Evolutionary conservation across 1,140 invertebrate genomes (phyloP).

Genomic region (Aleiodes sp.): DNA sequence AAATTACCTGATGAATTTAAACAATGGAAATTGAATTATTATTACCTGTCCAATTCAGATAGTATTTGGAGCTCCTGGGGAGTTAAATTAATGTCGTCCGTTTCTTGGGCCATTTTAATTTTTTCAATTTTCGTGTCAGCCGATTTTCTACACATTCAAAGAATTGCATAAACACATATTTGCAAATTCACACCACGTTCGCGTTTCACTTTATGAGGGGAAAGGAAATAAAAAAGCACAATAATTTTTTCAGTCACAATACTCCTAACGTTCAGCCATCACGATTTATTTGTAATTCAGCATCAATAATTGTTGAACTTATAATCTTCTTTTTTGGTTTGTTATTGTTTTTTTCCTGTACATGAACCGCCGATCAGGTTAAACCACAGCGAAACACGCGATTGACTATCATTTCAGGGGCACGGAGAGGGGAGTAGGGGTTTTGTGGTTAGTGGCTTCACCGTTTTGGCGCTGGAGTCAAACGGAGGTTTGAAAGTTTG

Average conservation of each 20-base stretch:
- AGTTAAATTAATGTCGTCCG: constrained; percentile 70
- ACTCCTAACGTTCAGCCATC: not conserved
- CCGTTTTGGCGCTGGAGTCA: not conserved
- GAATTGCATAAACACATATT: constrained; percentile 34
- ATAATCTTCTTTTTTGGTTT: constrained; percentile 23
- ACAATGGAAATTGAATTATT: constrained; percentile 18
- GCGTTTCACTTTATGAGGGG: no score
- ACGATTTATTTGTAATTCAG: constrained; percentile 25
- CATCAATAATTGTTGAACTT: not conserved
- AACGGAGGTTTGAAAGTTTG: no score
- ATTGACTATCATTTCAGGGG: constrained; percentile 41
- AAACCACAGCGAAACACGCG: constrained; percentile 45
- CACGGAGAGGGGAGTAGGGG: not conserved
- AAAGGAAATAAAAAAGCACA: no score
- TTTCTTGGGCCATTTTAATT: constrained; percentile 69
- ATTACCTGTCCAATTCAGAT: constrained; percentile 85
- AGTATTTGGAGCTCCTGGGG: constrained; percentile 82
- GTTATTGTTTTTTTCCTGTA: constrained; percentile 37
- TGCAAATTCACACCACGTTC: constrained; percentile 27
- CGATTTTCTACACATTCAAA: constrained; percentile 13
- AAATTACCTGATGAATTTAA: constrained; percentile 4
- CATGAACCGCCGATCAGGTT: constrained; percentile 44
- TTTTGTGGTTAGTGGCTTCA: not conserved
- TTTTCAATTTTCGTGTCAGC: constrained; percentile 39
- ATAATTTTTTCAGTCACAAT: no score